phyloP scores from a whole-genome alignment of 2,797 vertebrate genomes.

The Chromobotia macracanthus region DNA sequence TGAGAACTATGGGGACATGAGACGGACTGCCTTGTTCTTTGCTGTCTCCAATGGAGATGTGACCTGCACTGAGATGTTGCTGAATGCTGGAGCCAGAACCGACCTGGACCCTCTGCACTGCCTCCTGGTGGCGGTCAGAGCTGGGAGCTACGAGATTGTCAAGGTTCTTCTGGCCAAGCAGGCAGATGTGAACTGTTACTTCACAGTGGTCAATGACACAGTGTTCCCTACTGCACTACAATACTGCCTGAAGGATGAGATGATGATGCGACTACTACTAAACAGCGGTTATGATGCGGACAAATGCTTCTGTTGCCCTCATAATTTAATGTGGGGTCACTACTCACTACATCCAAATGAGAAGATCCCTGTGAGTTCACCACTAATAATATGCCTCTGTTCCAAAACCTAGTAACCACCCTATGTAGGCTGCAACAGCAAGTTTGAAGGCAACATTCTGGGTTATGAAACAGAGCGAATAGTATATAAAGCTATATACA shows the following conservation, averaged over 20 bases:
- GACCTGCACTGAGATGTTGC: conserved; percentile 77
- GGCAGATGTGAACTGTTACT: conserved; percentile 88
- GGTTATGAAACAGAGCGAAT: too few relatives aligned
- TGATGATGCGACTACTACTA: conserved; percentile 87
- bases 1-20: conserved; percentile 79
- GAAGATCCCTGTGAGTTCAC: conserved; percentile 66
- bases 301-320: conserved; percentile 84
- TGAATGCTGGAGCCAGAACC: conserved; percentile 81
- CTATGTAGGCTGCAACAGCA: too few relatives aligned
- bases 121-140: conserved; percentile 85
- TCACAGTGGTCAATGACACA: conserved; percentile 82
- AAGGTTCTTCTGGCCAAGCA: conserved; percentile 79
- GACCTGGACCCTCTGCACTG: conserved; percentile 86
- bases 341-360: conserved; percentile 45
- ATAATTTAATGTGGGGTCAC: conserved; percentile 70
- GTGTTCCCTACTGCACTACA: conserved; percentile 88
- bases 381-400: background rate
- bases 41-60: conserved; percentile 84
- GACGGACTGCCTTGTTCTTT: conserved; percentile 81
- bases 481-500: too few relatives aligned
- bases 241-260: conserved; percentile 86
- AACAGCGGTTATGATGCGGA: conserved; percentile 82
- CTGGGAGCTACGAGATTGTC: conserved; percentile 81
- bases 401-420: background rate
- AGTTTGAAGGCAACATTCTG: too few relatives aligned